phyloP scores from a whole-genome alignment of 2,113 vertebrate species.

The Chaetura pelagica region DNA sequence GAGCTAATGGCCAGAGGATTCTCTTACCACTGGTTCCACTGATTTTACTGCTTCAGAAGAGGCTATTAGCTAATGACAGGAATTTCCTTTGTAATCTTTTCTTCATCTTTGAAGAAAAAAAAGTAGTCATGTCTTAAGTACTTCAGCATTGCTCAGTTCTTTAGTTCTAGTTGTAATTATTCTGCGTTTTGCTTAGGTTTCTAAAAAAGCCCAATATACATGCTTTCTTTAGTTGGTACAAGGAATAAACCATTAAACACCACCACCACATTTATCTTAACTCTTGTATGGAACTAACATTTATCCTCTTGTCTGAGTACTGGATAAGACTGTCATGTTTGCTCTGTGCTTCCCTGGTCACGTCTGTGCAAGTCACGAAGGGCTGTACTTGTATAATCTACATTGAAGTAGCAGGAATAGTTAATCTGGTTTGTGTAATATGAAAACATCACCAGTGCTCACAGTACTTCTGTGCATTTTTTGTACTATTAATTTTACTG shows the following conservation, averaged over 20 bases:
- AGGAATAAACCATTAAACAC: not conserved
- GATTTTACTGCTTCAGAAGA: slow-evolving; percentile 2
- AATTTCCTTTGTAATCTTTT: not conserved
- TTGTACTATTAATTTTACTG: not conserved
- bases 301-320: slow-evolving; percentile 23
- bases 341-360: not conserved
- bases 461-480: not conserved
- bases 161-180: not conserved
- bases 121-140: not conserved
- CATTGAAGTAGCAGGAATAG: slow-evolving; percentile 1
- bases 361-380: slow-evolving; percentile 32
- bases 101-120: not conserved
- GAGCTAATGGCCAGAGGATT: not conserved
- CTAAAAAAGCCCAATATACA: not conserved
- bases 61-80: slow-evolving; percentile 23
- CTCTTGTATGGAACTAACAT: slow-evolving; percentile 9
- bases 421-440: slow-evolving; percentile 18
- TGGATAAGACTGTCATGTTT: slow-evolving; percentile 9
- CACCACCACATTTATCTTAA: not conserved
- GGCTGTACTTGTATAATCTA: slow-evolving; percentile 44
- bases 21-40: not conserved
- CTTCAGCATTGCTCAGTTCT: not conserved
- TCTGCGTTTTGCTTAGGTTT: slow-evolving; percentile 16
- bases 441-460: not conserved
- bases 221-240: not conserved